Evolutionary conservation across 2,113 vertebrate genomes (phyloP).

Genomic region (Calidris pygmaea): DNA sequence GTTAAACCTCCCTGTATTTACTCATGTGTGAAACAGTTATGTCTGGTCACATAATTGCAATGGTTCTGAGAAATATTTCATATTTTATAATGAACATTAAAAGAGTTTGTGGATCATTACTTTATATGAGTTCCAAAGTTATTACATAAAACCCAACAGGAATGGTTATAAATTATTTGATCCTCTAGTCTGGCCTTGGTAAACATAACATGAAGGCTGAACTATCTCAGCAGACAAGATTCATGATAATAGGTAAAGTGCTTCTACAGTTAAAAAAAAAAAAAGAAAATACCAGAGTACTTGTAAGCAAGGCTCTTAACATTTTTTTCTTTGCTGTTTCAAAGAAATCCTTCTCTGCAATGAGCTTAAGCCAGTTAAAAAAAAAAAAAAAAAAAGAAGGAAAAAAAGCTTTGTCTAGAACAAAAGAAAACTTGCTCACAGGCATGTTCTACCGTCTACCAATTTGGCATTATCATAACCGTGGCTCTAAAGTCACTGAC

Average conservation of each 20-base stretch:
- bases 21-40: slow-evolving; percentile 87
- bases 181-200: slow-evolving; percentile 79
- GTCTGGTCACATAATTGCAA: slow-evolving; percentile 87
- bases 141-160: slow-evolving; percentile 87
- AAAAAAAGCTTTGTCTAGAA: slow-evolving; percentile 19
- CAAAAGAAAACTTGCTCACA: slow-evolving; percentile 49
- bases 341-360: slow-evolving; percentile 49
- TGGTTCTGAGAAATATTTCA: slow-evolving; percentile 86
- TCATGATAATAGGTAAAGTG: slow-evolving; percentile 63
- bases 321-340: slow-evolving; percentile 53
- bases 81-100: slow-evolving; percentile 90
- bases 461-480: neutral
- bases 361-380: slow-evolving; percentile 10
- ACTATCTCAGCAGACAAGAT: slow-evolving; percentile 65
- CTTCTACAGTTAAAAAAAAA: slow-evolving; percentile 33
- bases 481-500: neutral
- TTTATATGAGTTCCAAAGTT: slow-evolving; percentile 89
- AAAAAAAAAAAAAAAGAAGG: neutral
- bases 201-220: slow-evolving; percentile 78
- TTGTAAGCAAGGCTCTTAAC: slow-evolving; percentile 42
- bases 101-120: slow-evolving; percentile 90
- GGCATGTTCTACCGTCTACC: neutral
- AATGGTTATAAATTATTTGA: slow-evolving; percentile 83
- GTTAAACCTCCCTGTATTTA: slow-evolving; percentile 85
- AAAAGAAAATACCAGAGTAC: neutral